These are phyloP conservation scores for Bombyx mandarina DNA, from an alignment of 1,140 invertebrate genomes.

Conservation along the genomic window DNA sequence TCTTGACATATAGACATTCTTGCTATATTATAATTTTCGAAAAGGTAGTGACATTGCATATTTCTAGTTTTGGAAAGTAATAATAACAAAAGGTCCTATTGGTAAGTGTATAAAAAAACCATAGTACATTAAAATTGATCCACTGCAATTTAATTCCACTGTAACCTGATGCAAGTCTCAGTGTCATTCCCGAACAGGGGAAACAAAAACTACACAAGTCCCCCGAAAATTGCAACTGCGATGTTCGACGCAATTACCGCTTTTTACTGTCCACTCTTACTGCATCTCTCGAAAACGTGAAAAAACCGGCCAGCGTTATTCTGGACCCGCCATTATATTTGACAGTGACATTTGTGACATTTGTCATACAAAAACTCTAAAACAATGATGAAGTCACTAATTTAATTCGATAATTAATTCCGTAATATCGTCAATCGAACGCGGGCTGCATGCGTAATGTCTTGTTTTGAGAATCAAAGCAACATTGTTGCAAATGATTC, in stretches of 20 bases:
- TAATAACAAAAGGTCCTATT: too few species aligned
- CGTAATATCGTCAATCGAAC: background rate
- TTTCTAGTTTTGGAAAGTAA: too few species aligned
- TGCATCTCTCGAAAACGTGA: slow-evolving; percentile 20
- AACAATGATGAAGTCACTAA: background rate
- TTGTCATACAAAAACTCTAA: background rate
- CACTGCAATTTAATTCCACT: too few species aligned
- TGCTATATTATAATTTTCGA: too few species aligned
- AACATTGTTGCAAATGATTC: too few species aligned
- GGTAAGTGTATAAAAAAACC: too few species aligned
- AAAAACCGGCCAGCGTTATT: slow-evolving; percentile 10
- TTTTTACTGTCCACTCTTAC: slow-evolving; percentile 33
- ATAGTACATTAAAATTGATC: too few species aligned
- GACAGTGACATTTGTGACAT: background rate
- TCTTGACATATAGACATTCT: too few species aligned
- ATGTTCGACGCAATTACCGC: slow-evolving; percentile 43
- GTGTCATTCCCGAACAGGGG: too few species aligned
- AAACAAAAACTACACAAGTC: slow-evolving; percentile 31
- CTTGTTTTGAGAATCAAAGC: too few species aligned
- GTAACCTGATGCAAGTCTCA: too few species aligned
- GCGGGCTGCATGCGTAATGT: background rate
- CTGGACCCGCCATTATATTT: background rate
- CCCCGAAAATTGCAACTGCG: slow-evolving; percentile 37
- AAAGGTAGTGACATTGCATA: too few species aligned
- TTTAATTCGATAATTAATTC: background rate